phyloP scores from a whole-genome alignment of 2,113 vertebrate species.

The Muntiacus muntjak region DNA sequence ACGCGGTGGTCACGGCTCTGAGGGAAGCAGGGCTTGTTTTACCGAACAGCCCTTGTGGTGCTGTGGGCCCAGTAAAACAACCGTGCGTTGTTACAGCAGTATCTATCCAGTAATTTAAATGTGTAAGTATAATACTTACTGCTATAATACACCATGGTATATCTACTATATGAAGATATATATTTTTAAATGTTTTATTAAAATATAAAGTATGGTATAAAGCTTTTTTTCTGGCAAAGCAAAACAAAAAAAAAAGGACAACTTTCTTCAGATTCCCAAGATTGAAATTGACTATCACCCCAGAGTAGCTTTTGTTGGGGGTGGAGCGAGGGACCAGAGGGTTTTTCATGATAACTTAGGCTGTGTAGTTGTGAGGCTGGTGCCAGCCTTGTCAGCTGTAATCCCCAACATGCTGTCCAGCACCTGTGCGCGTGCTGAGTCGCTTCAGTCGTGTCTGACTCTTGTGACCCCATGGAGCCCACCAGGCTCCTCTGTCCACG shows the following conservation, averaged over 20 bases:
- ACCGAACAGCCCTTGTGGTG: neutral
- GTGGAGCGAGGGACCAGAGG: neutral
- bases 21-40: neutral
- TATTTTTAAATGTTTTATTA: neutral
- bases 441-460: neutral
- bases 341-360: neutral
- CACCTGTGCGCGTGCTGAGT: fast-evolving
- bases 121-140: neutral
- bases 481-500: neutral
- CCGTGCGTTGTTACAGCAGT: neutral
- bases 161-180: neutral
- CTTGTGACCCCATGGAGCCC: neutral
- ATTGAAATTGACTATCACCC: neutral
- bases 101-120: neutral
- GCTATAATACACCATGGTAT: too few relatives aligned
- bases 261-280: neutral
- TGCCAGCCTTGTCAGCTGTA: neutral
- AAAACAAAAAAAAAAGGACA: neutral
- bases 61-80: neutral
- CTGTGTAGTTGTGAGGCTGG: neutral
- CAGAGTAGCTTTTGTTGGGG: neutral
- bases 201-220: neutral
- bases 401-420: neutral
- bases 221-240: neutral
- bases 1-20: neutral